Evolutionary conservation across 2,797 vertebrate genomes (phyloP).

Genomic region (Harpagifer antarcticus): DNA sequence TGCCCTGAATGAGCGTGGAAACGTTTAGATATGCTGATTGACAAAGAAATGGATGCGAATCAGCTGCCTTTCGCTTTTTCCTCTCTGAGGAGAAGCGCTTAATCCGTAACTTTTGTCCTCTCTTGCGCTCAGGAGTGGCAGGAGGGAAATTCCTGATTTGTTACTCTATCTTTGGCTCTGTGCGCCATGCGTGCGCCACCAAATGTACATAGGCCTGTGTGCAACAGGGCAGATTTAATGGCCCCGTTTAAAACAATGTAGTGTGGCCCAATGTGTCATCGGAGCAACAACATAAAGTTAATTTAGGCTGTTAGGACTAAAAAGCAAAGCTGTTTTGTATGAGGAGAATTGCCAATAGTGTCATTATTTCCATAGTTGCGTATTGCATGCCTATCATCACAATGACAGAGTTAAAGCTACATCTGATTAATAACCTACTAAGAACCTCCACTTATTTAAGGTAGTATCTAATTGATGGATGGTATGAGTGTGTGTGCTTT

Average conservation of each 20-base stretch:
- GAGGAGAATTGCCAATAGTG: neutral
- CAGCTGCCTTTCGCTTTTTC: conserved; percentile 23
- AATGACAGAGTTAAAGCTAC: neutral
- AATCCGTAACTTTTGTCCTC: conserved; percentile 72
- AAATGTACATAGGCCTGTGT: conserved; percentile 65
- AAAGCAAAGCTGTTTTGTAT: neutral
- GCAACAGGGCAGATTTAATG: conserved; percentile 54
- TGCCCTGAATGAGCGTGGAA: conserved; percentile 16
- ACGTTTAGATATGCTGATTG: neutral
- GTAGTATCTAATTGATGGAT: conserved; percentile 13
- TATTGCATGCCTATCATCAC: neutral
- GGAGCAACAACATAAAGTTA: neutral
- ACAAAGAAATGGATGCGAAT: conserved; percentile 3
- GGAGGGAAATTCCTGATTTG: conserved; percentile 89
- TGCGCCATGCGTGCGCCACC: conserved; percentile 78
- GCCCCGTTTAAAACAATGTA: neutral
- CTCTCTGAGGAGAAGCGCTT: conserved; percentile 53
- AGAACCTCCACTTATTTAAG: neutral
- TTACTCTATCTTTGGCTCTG: conserved; percentile 86
- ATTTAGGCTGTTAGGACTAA: neutral
- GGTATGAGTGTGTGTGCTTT: neutral
- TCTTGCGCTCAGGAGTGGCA: conserved; percentile 84
- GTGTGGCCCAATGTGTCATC: neutral
- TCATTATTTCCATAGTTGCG: neutral
- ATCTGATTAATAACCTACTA: neutral